Evolutionary conservation across 2,888 invertebrate genomes (phyloP).

Genomic region (Coelogynopora nodosa): DNA sequence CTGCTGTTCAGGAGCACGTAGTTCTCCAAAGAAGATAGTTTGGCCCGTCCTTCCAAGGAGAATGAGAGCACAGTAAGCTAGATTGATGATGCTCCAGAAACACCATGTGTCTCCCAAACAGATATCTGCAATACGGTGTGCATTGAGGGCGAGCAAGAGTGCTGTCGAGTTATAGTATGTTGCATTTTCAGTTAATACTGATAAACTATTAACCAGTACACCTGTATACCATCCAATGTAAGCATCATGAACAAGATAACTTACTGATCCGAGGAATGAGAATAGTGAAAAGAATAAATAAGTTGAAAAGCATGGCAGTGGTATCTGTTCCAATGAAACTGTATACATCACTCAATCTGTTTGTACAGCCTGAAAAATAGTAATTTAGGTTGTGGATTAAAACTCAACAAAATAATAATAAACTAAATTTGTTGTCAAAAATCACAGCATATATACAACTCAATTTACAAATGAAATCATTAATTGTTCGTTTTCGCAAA

Average conservation of each 20-base stretch:
- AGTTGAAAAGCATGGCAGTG: conserved; percentile 75
- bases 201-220: background rate
- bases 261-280: conserved; percentile 64
- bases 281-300: conserved; percentile 74
- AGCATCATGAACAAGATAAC: conserved; percentile 50
- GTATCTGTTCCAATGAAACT: conserved; percentile 70
- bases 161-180: background rate
- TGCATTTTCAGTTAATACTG: background rate
- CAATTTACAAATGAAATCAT: no score
- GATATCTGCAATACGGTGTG: conserved; percentile 18
- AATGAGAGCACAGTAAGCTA: conserved; percentile 76
- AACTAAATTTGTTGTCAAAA: no score
- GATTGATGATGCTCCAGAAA: conserved; percentile 73
- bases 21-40: conserved; percentile 75
- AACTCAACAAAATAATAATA: background rate
- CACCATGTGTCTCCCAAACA: conserved; percentile 42
- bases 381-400: background rate
- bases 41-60: conserved; percentile 73
- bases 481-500: no score
- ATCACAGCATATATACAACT: no score
- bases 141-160: background rate
- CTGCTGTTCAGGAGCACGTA: conserved; percentile 75
- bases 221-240: background rate
- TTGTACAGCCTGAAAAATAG: background rate
- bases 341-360: conserved; percentile 42